Evolutionary conservation across 2,797 vertebrate species (phyloP).

Genomic region (Hydrolagus colliei): DNA sequence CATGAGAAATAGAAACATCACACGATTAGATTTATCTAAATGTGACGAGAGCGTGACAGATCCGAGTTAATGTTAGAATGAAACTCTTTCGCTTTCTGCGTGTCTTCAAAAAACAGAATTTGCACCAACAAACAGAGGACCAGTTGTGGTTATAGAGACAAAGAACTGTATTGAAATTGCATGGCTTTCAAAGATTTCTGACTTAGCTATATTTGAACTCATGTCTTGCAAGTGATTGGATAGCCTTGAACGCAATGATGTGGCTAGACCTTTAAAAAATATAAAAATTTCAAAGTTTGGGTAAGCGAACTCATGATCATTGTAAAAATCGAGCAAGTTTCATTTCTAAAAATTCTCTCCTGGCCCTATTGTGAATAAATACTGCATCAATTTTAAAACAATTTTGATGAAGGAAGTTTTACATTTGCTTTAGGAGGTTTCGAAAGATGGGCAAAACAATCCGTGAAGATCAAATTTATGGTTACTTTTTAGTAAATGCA

Average conservation of each 20-base stretch:
- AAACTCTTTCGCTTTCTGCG: not conserved
- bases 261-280: not conserved
- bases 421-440: not conserved
- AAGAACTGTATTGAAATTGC: not conserved
- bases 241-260: slow-evolving; percentile 7
- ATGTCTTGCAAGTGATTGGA: not conserved
- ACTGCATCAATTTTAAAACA: too few relatives aligned
- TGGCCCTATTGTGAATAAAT: too few relatives aligned
- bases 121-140: not conserved
- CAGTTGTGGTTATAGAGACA: not conserved
- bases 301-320: too few relatives aligned
- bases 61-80: not conserved
- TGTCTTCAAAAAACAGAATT: not conserved
- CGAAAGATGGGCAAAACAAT: slow-evolving; percentile 4
- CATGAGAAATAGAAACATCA: slow-evolving; percentile 1
- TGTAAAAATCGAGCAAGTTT: too few relatives aligned
- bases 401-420: not conserved
- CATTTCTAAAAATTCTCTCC: too few relatives aligned
- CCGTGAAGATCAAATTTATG: not conserved
- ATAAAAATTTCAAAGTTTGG: too few relatives aligned
- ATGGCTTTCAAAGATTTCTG: not conserved
- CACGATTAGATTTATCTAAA: not conserved
- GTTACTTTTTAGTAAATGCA: not conserved
- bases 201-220: not conserved
- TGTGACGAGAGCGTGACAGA: not conserved